Evolutionary conservation across 2,113 vertebrate genomes (phyloP), one percentile per base, ranked within the genome.

Genomic region (Pipra filicauda): DNA sequence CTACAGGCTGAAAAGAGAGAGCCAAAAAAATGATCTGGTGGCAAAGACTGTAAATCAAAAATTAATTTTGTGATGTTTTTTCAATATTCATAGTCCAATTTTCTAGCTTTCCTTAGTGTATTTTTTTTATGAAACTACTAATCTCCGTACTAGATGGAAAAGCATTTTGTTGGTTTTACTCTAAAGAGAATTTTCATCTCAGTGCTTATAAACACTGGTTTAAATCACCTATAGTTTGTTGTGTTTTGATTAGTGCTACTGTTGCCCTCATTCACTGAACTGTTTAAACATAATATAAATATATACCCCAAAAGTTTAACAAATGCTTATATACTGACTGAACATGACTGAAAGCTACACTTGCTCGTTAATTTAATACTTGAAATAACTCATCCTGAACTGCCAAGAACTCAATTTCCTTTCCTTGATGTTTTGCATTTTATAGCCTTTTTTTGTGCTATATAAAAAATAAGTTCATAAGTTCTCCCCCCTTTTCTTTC

Each of bases 151-250:
- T 48, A 79, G 83, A 57, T 74, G 49, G 95, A 71, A 91, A 75
- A 82, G 24, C 43, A 35, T 76, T 95, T 93, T 96, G 52, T 93
- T 94, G 57, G 37, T 88, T 94, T 76, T 19, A 69, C 93, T 96
- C 52, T 94, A 52, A 88, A 69, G 65, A 85, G 74, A 64, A 43
- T 55, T 96, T 94, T 64, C 9, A 54, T 85, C 84, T 93, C 57
- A 33, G 70, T 91, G 41, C 39, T 89, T 78, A 27, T 37, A 62
- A 54, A 46, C 26, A 43, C 43, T 87, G 43, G 26, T 79, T 97
- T 76, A 61, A 85, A 54, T 64, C 24, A 7, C 20, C 21, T 72
- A 1, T 37, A 23, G 7, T 44, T 83, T 55, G n/a, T 62, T 12
- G 3, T 61, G 5, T 67, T 91, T 76, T 79, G 4, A 5, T 73